Percentiles rank a stretch among this genome's conserved stretches.
Conservation (phyloP, 1,140 invertebrate genomes). For the Solen grandis region DNA sequence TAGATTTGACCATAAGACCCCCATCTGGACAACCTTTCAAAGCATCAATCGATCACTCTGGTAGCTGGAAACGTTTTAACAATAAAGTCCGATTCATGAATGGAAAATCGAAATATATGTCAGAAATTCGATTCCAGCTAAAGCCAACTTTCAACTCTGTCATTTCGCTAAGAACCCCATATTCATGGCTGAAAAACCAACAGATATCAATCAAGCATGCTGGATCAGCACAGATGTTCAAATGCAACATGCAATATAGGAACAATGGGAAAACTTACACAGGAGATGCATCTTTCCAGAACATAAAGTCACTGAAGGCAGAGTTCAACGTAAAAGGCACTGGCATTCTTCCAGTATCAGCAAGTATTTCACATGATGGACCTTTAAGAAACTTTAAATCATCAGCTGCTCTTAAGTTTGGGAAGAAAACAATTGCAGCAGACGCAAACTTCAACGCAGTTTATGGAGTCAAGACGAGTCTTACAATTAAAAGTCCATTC, state of each 20-base stretch:
- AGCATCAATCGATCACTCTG: constrained; percentile 17
- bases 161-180: constrained; percentile 4
- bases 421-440: constrained; percentile 9
- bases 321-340: constrained; percentile 18
- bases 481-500: constrained; percentile 24
- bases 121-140: not conserved
- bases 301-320: constrained; percentile 20
- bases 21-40: constrained; percentile 29
- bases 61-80: constrained; percentile 3
- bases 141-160: not conserved
- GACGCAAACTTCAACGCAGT: constrained; percentile 16
- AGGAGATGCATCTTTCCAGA: constrained; percentile 25
- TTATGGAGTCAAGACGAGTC: constrained; percentile 11
- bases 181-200: constrained; percentile 11
- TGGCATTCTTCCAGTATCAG: too few species aligned
- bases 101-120: not conserved
- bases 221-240: constrained; percentile 12
- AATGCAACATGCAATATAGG: constrained; percentile 26
- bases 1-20: constrained; percentile 18
- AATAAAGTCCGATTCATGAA: not conserved
- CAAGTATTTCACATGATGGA: constrained; percentile 12
- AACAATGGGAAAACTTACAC: constrained; percentile 17
- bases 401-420: constrained; percentile 9
- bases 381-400: constrained; percentile 25
- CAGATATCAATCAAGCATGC: constrained; percentile 29